Conservation (phyloP, 2,888 invertebrate genomes). For the Cabera pusaria region DNA sequence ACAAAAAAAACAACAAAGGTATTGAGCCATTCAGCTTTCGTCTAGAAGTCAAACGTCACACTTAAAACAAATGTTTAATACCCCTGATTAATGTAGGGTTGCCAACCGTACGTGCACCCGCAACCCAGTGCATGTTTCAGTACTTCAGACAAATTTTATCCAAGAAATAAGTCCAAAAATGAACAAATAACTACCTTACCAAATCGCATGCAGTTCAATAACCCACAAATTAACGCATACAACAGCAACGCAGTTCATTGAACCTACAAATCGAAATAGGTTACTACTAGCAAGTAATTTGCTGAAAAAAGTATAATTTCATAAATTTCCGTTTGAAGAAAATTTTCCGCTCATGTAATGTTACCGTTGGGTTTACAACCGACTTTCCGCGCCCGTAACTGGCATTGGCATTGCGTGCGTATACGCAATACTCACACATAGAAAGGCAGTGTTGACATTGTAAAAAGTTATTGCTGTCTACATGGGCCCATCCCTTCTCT, state of each 20-base stretch:
- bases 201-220: too few relatives aligned
- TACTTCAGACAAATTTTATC: too few relatives aligned
- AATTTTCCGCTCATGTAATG: slow-evolving; percentile 77
- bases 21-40: too few relatives aligned
- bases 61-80: too few relatives aligned
- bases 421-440: slow-evolving; percentile 73
- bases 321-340: slow-evolving; percentile 45
- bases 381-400: slow-evolving; percentile 72
- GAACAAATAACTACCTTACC: too few relatives aligned
- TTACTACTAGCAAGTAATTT: slow-evolving; percentile 28
- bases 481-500: slow-evolving; percentile 32
- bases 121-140: too few relatives aligned
- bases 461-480: slow-evolving; percentile 8
- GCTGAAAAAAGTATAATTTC: slow-evolving; percentile 46
- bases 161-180: too few relatives aligned
- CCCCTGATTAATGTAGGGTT: too few relatives aligned
- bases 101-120: too few relatives aligned
- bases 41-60: too few relatives aligned
- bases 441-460: slow-evolving; percentile 18
- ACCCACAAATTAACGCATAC: too few relatives aligned
- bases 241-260: slow-evolving; percentile 19
- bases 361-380: slow-evolving; percentile 60
- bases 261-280: slow-evolving; percentile 21
- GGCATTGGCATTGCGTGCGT: slow-evolving; percentile 81
- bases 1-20: too few relatives aligned